A percentile compares a stretch with the other conserved stretches of the same genome.
Evolutionary conservation across 1,140 invertebrate species (phyloP).

Genomic region (Eumeta japonica): DNA sequence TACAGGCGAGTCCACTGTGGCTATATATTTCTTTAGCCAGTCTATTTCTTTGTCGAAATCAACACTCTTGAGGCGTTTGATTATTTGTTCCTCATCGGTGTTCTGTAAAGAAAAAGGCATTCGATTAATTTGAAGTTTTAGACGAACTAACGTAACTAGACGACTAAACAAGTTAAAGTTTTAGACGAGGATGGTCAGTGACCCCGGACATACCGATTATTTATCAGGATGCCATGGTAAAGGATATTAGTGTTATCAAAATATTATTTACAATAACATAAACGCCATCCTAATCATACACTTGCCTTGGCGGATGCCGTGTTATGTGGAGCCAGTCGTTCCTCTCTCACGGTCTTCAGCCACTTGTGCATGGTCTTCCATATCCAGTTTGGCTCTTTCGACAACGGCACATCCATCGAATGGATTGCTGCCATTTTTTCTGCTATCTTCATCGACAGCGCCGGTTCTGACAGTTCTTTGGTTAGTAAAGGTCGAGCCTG

Average conservation of each 20-base stretch:
- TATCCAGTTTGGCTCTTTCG: conserved; percentile 90
- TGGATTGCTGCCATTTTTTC: conserved; percentile 91
- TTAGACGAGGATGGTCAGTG: too few species aligned
- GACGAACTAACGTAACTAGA: too few species aligned
- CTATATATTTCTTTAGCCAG: conserved; percentile 64
- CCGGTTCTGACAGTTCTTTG: conserved; percentile 73
- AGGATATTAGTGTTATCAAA: too few species aligned
- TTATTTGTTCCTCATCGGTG: conserved; percentile 33
- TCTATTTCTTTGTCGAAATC: conserved; percentile 65
- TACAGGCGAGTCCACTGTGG: conserved; percentile 73
- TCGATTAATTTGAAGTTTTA: too few species aligned
- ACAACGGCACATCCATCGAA: conserved; percentile 87
- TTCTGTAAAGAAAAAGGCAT: conserved; percentile 29
- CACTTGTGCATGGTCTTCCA: conserved; percentile 85
- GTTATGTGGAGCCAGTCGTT: conserved; percentile 24
- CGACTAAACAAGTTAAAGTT: too few species aligned
- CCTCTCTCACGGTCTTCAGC: conserved; percentile 57
- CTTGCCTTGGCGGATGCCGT: conserved; percentile 18
- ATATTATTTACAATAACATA: too few species aligned
- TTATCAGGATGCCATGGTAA: too few species aligned
- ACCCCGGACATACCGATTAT: too few species aligned
- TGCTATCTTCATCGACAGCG: conserved; percentile 79
- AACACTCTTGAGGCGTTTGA: conserved; percentile 38
- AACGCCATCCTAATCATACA: too few species aligned
- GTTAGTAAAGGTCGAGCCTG: conserved; percentile 81